Base-by-base conservation (phyloP, 2,888 invertebrate species). In the Penaeus monodon region DNA sequence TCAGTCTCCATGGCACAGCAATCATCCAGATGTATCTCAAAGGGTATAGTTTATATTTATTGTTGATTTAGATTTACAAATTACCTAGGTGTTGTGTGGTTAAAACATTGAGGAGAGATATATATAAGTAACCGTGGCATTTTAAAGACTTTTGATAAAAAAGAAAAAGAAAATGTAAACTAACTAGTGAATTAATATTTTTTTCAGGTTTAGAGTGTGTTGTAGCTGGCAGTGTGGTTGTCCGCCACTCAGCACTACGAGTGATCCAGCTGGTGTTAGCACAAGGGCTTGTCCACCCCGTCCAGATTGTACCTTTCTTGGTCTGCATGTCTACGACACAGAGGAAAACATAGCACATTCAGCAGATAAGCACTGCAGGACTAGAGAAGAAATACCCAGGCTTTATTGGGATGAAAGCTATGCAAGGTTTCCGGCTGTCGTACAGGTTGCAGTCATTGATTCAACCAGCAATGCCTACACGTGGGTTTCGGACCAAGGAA, bases 361-460 rank as follows among this genome's bases (percentile, higher is more conserved):
- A 91, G 98, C 99, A 1, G 99, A 99, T 93, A 97, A 97, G 92
- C 96, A 99, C 93, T 99, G 63, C 96, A 98, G 92, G 99, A 99
- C 91, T 99, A 91, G 99, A 99, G 92, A 98, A 98, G 93, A 99
- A 99, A 91, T 99, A 99, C 93, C 97, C 98, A 0, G 99, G 99
- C n/a, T 99, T 99, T 93, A 97, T 98, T 78, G 97, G 99, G 93
- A 98, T 98, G 95, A 98, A 99, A 93, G 97, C 98, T 20, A 96
- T 97, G 91, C 94, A 96, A 90, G 99, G 99, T 24, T 96, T 99
- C 91, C 95, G 96, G 91, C 94, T 98, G 91, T 98, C 99, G 44
- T 98, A 96, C 91, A 91, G 92, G 84, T 92, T 94, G 76, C 93
- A 93, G 90, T 91, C 91, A 65, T 91, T 93, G 57, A 91, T 93